Evolutionary conservation across 2,113 vertebrate species (phyloP).

Genomic region (Pan paniscus): DNA sequence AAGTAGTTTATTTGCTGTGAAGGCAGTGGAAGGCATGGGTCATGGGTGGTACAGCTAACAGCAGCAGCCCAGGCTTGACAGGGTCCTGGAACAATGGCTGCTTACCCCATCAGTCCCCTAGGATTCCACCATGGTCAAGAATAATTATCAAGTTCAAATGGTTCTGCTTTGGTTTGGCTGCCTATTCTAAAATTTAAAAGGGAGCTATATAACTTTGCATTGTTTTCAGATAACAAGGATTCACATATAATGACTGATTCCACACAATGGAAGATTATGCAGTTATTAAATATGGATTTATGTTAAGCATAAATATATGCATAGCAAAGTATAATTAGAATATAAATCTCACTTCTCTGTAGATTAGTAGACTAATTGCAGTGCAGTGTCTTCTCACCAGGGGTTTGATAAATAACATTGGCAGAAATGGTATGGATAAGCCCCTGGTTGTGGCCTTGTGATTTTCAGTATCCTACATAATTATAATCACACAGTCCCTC

Average conservation of each 20-base stretch:
- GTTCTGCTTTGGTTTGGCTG: not conserved
- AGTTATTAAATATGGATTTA: not conserved
- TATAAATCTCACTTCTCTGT: not conserved
- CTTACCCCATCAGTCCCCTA: not conserved
- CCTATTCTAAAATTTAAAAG: not conserved
- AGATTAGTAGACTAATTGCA: not conserved
- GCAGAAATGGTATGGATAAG: not conserved
- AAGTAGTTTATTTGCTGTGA: too few species aligned
- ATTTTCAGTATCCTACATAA: not conserved
- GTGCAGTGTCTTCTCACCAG: not conserved
- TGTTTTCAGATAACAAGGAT: not conserved
- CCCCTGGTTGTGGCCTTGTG: not conserved
- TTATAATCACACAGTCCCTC: too few species aligned
- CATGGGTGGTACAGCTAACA: too few species aligned
- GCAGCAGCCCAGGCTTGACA: too few species aligned
- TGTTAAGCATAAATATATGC: not conserved
- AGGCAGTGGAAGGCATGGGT: too few species aligned
- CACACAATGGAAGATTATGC: not conserved
- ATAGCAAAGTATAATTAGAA: not conserved
- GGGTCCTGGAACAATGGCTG: too few species aligned
- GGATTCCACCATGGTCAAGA: not conserved
- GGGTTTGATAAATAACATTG: not conserved
- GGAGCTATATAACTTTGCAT: not conserved
- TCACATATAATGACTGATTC: not conserved
- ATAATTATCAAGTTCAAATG: not conserved